Base-by-base conservation (phyloP, 2,888 invertebrate species). In the Cryptosula pallasiana region DNA sequence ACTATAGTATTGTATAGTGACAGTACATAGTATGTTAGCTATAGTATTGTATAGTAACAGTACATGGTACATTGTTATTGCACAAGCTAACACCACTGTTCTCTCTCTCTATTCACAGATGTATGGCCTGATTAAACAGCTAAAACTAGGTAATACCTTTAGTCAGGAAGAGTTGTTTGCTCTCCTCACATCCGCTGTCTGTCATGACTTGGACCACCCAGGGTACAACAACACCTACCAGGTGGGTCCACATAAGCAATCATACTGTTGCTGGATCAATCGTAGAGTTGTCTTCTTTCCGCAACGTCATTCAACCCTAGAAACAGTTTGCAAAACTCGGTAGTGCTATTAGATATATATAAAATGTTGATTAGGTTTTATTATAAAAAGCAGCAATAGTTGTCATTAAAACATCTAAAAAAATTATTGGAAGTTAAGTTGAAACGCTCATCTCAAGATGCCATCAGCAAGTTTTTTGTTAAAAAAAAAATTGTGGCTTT, bases 71-170 rank as follows among this genome's bases (percentile, higher is more conserved):
- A 45, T 45, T 45, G 9, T 45, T 9, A 13, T 13, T 45, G 20
- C 9, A 13, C 20, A 20, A 13, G 20, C 20, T 45, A 45, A 13
- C 9, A 20, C 20, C 9, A 45, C 9, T 45, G 20, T 45, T 13
- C 16, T 13, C 34, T 34, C 23, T 74, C 27, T 71, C 13, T 55
- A 55, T 36, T 79, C 79, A n/a, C 86, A 92, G 92, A 91, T 92
- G 90, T 92, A 92, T 85, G 91, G 91, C 72, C 90, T 92, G 80
- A 89, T 90, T 57, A 90, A 90, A 87, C 89, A 90, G 75, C 90
- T 90, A 74, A 89, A 91, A 82, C 86, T 92, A 73, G 87, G 89
- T 55, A 87, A 88, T 74, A 89, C 90, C 79, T 88, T 92, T 74
- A 91, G 91, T 72, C 89, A 91, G 77, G 86, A 92, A 77, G 92